Base-by-base conservation (phyloP, 2,888 invertebrate genomes). In the Dryococelus australis region DNA sequence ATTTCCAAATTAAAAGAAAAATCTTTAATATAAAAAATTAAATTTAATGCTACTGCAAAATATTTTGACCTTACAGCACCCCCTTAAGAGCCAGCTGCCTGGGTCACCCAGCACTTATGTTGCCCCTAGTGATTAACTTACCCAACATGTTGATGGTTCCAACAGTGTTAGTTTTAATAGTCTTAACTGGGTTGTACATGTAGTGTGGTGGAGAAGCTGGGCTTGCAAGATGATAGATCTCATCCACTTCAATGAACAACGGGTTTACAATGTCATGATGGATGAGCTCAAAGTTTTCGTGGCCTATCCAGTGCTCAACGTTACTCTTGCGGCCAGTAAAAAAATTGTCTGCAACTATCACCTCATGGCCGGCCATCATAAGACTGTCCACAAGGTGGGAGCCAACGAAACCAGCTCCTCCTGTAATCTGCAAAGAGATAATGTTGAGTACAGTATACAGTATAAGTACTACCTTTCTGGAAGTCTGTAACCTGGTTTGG, bases 161-260 rank as follows among this genome's bases (percentile, higher is more conserved):
- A 91, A 99, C 94, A 0, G 99, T 99, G 92, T 99, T 99, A 0
- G 99, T 99, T 93, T 99, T 99, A 90, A 99, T 98, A 26, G 99
- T 99, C 93, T 99, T 99, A 5, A 99, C 99, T 51, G 99, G 99
- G 94, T 99, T 99, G 92, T 97, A 97, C 99, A 99, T 99, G 92
- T 99, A 99, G 93, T 99, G 99, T 0, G 99, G 99, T 35, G 99
- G 99, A 90, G 99, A 99, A 0, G 99, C 99, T 16, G 99, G 99
- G 92, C 99, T 99, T 27, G 99, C 99, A 91, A 99, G 94, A 92
- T 99, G 99, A 92, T 99, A 99, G 91, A 99, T 99, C 94, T 99
- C 97, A 92, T 97, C 97, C 86, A 99, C 99, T 95, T 99, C 99
- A 89, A 99, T 96, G 92, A 97, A 99, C 84, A 99, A 94, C 28